Conservation (phyloP, 2,113 vertebrate species). For the Irena cyanogastra region DNA sequence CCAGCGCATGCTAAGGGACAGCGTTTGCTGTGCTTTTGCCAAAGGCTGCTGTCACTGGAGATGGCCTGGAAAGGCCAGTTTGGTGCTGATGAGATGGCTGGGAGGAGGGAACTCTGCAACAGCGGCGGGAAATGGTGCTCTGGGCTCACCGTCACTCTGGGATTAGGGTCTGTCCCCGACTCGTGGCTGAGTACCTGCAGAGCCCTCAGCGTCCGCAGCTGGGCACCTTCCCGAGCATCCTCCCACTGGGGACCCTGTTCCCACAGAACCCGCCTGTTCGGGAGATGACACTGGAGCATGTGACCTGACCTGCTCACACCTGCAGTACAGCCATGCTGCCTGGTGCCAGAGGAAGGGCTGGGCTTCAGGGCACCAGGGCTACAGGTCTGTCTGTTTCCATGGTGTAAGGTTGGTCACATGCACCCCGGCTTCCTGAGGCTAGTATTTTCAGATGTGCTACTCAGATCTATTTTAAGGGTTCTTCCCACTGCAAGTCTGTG, state of each 20-base stretch:
- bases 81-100: neutral
- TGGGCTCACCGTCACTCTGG: neutral
- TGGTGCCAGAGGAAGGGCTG: neutral
- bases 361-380: neutral
- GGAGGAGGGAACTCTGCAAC: neutral
- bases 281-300: neutral
- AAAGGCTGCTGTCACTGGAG: neutral
- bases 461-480: neutral
- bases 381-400: no score
- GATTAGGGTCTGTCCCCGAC: neutral
- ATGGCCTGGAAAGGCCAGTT: neutral
- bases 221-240: neutral
- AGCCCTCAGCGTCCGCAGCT: neutral
- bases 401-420: fast-evolving
- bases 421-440: neutral
- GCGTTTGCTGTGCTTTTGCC: neutral
- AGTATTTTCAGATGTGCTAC: neutral
- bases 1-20: neutral
- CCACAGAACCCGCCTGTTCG: fast-evolving
- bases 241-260: fast-evolving
- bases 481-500: neutral
- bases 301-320: neutral
- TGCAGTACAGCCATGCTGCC: neutral
- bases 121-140: fast-evolving
- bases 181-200: neutral